Conservation (phyloP, 2,888 invertebrate species). For the Thymelicus lineola region DNA sequence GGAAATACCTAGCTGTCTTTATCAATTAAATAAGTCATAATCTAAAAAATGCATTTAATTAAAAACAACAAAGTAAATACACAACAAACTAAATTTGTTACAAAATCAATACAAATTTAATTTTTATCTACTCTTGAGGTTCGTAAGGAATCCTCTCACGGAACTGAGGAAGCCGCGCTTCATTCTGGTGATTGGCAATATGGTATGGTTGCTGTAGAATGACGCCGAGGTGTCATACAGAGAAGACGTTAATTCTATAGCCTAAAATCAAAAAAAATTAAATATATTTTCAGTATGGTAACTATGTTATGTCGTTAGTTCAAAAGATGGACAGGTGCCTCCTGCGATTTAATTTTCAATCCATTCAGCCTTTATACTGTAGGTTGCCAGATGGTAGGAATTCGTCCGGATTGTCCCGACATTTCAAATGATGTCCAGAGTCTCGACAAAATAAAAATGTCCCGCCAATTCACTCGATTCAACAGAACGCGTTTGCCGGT, state of each 20-base stretch:
- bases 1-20: too few species aligned
- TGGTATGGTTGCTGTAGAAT: slow-evolving; percentile 71
- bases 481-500: too few species aligned
- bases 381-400: too few species aligned
- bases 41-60: slow-evolving; percentile 5
- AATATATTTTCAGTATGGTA: too few species aligned
- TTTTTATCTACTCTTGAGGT: slow-evolving; percentile 58
- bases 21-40: not conserved
- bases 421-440: too few species aligned
- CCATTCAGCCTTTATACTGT: too few species aligned
- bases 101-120: slow-evolving; percentile 41
- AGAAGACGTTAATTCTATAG: slow-evolving; percentile 68
- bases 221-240: slow-evolving; percentile 74
- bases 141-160: slow-evolving; percentile 64
- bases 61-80: slow-evolving; percentile 19
- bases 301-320: too few species aligned
- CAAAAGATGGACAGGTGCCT: too few species aligned
- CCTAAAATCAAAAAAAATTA: slow-evolving; percentile 51
- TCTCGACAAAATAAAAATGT: too few species aligned
- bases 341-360: too few species aligned
- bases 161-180: slow-evolving; percentile 71
- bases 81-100: slow-evolving; percentile 4
- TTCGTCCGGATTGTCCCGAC: too few species aligned
- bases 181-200: slow-evolving; percentile 60
- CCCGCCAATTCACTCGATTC: too few species aligned